These are phyloP conservation scores for Tachysurus fulvidraco DNA, from an alignment of 2,113 vertebrate species.

Conservation along the genomic window DNA sequence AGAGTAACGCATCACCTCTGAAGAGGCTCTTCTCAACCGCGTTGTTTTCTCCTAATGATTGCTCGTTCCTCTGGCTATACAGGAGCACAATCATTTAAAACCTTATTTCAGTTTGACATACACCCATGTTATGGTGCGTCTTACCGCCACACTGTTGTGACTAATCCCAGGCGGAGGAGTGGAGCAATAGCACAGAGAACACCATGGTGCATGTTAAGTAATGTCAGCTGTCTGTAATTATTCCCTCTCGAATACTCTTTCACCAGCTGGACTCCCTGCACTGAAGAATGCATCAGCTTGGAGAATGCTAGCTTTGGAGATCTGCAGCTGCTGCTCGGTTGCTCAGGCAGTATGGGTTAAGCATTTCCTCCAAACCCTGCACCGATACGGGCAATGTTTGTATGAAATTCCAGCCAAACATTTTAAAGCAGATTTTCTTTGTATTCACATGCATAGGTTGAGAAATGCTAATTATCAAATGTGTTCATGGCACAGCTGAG, in stretches of 20 bases:
- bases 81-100: not conserved
- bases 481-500: not conserved
- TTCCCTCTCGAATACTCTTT: constrained; percentile 5
- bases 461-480: not conserved
- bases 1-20: constrained; percentile 15
- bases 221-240: constrained; percentile 43
- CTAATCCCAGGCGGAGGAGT: constrained; percentile 24
- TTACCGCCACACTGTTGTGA: not conserved
- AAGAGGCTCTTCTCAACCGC: not conserved
- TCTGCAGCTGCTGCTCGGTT: not conserved
- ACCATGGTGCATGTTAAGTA: constrained; percentile 23
- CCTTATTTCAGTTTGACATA: constrained; percentile 4
- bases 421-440: not conserved
- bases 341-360: not conserved
- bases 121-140: not conserved
- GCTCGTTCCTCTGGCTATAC: not conserved
- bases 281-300: constrained; percentile 6
- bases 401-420: not conserved
- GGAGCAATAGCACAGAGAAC: constrained; percentile 1
- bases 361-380: not conserved
- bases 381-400: not conserved
- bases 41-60: constrained; percentile 4
- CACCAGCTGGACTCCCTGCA: constrained; percentile 14
- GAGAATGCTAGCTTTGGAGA: not conserved
- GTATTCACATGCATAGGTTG: not conserved